These are phyloP conservation scores for Agrochola lota DNA, from an alignment of 2,888 invertebrate genomes.

Conservation along the genomic window DNA sequence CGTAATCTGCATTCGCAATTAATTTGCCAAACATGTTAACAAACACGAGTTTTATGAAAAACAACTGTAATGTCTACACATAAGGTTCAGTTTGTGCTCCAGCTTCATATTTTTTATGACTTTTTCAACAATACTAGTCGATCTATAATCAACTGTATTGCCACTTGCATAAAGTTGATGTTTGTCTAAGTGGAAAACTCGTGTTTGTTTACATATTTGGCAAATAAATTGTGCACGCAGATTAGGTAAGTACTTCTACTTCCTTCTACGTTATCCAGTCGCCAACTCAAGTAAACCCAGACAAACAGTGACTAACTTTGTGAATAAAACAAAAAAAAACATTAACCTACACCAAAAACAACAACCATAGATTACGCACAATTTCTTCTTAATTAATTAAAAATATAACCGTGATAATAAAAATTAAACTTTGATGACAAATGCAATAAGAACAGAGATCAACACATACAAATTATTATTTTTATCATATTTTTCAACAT, in stretches of 20 bases:
- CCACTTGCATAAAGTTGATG: no score
- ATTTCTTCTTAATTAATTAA: constrained; percentile 28
- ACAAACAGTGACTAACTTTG: constrained; percentile 50
- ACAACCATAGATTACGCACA: constrained; percentile 54
- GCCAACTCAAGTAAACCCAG: background rate
- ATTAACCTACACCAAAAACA: constrained; percentile 64
- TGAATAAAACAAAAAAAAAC: constrained; percentile 50
- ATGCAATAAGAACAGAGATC: constrained; percentile 66
- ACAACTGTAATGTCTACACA: no score
- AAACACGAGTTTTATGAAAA: no score
- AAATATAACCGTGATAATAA: constrained; percentile 33
- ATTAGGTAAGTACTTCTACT: background rate
- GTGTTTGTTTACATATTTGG: no score
- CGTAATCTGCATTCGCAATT: no score
- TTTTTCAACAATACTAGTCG: no score
- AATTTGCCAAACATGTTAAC: no score
- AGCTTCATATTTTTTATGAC: no score
- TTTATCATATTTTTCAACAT: constrained; percentile 35
- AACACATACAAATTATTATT: constrained; percentile 53
- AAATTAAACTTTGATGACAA: constrained; percentile 54
- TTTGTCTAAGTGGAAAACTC: no score
- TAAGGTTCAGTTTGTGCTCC: no score
- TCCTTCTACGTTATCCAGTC: background rate
- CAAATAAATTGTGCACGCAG: no score
- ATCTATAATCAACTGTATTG: no score